A percentile compares a stretch with the other conserved stretches of the same genome.
Conservation (phyloP, 2,113 vertebrate species). For the Bettongia penicillata region DNA sequence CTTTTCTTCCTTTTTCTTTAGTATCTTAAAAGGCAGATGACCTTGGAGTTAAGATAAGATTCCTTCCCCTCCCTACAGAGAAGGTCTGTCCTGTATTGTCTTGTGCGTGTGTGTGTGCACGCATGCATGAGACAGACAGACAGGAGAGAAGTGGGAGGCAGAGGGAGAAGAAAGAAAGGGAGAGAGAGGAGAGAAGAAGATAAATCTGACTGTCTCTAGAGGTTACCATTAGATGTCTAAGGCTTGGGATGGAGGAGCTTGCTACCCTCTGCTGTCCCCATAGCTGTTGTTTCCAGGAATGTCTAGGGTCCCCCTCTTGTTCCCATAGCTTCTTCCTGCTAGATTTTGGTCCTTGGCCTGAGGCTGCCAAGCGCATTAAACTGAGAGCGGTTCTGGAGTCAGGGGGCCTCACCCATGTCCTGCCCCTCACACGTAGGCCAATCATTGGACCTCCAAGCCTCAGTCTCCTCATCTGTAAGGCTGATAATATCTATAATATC, state of each 20-base stretch:
- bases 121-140: too few relatives aligned
- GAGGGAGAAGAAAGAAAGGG: too few relatives aligned
- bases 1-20: background rate
- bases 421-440: too few relatives aligned
- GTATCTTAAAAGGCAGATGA: background rate
- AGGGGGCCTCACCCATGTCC: too few relatives aligned
- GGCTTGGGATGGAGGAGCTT: too few relatives aligned
- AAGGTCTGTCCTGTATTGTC: background rate
- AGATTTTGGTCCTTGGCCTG: too few relatives aligned
- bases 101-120: background rate
- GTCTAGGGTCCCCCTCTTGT: background rate
- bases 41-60: background rate
- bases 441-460: too few relatives aligned
- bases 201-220: background rate
- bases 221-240: too few relatives aligned
- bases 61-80: background rate
- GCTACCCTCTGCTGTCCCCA: too few relatives aligned
- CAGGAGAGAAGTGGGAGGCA: too few relatives aligned
- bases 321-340: background rate
- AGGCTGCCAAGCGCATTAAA: too few relatives aligned
- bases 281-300: background rate
- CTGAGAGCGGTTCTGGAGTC: background rate
- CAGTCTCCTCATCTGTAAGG: too few relatives aligned
- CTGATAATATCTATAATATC: background rate
- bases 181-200: background rate